A percentile compares a stretch with the other conserved stretches of the same genome.
Conservation (phyloP, 2,888 invertebrate genomes). For the Tryphoninae sp. region DNA sequence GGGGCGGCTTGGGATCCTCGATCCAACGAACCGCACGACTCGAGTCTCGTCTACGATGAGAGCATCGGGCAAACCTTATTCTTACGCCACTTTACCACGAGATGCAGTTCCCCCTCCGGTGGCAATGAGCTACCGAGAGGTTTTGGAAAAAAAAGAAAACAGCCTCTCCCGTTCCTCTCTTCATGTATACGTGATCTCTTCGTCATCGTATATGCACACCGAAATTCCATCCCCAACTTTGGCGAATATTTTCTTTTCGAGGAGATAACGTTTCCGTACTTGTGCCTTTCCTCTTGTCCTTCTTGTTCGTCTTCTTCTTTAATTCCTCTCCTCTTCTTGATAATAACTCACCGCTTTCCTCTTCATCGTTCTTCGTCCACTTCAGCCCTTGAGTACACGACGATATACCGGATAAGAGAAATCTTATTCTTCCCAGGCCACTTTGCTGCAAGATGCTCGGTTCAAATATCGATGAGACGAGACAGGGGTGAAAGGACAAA, state of each 20-base stretch:
- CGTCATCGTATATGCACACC: constrained; percentile 62
- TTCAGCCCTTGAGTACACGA: constrained; percentile 3
- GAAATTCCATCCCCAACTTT: constrained; percentile 68
- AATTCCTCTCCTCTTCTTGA: neutral
- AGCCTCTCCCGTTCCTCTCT: constrained; percentile 35
- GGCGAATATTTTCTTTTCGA: constrained; percentile 66
- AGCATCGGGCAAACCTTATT: constrained; percentile 78
- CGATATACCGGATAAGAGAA: constrained; percentile 9
- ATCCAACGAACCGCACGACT: constrained; percentile 60
- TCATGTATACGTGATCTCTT: neutral
- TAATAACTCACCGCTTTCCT: constrained; percentile 56
- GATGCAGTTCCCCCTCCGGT: constrained; percentile 71
- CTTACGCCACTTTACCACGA: constrained; percentile 80
- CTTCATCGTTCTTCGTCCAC: constrained; percentile 27
- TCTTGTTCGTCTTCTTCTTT: constrained; percentile 19
- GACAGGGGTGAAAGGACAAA: neutral
- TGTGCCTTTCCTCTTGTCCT: constrained; percentile 15
- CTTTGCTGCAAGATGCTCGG: constrained; percentile 17
- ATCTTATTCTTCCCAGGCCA: constrained; percentile 50
- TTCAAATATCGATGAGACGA: constrained; percentile 11
- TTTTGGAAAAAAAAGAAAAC: constrained; percentile 1
- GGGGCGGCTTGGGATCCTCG: constrained; percentile 49
- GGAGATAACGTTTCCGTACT: constrained; percentile 31
- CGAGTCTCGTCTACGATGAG: constrained; percentile 58
- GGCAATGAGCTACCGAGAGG: constrained; percentile 23